Conservation (phyloP, 2,113 vertebrate species). For the Excalfactoria chinensis region DNA sequence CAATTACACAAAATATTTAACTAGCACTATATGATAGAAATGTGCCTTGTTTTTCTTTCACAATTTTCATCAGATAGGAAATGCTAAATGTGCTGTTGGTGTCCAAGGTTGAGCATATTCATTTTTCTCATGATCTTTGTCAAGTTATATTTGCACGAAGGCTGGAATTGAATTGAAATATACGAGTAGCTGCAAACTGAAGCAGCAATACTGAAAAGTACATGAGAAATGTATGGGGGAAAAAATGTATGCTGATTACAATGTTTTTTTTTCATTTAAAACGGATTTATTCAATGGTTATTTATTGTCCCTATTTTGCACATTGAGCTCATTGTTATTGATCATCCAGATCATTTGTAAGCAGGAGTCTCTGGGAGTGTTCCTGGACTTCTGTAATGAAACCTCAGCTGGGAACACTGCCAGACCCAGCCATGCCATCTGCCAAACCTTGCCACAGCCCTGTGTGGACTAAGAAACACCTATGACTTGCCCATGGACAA, state of each 20-base stretch:
- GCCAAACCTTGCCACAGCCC: fast-evolving
- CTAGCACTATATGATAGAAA: fast-evolving
- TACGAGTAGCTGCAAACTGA: background rate
- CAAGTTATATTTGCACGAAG: background rate
- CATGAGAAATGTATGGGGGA: background rate
- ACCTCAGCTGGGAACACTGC: background rate
- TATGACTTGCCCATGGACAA: background rate
- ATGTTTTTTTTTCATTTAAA: background rate
- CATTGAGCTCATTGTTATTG: background rate
- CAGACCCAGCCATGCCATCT: background rate
- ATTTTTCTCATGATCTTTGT: background rate
- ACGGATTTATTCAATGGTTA: background rate
- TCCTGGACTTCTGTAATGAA: background rate
- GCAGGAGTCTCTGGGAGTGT: background rate
- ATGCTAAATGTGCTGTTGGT: background rate
- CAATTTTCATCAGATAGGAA: background rate
- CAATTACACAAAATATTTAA: background rate
- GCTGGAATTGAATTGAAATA: background rate
- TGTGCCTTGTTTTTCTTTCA: background rate
- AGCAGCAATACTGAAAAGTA: background rate
- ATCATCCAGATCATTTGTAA: background rate
- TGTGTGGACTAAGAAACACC: too few species aligned
- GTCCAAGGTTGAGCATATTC: background rate
- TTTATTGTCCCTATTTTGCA: background rate
- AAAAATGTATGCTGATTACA: background rate